These are phyloP conservation scores for Synergus japonicus DNA, from an alignment of 2,888 invertebrate genomes.

Conservation along the genomic window DNA sequence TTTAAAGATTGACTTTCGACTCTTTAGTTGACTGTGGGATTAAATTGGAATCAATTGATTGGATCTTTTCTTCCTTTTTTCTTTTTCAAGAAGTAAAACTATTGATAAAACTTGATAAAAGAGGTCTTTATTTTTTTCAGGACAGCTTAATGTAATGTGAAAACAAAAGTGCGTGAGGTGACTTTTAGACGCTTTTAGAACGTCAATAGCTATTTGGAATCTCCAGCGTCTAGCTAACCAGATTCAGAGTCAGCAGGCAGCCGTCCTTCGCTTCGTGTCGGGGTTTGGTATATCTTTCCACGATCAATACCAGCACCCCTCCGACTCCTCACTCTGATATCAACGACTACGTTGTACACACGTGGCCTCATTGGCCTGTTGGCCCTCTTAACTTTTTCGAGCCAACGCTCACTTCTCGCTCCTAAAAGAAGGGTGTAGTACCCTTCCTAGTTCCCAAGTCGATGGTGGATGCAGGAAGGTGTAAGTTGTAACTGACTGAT, in stretches of 20 bases:
- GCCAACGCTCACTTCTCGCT: slow-evolving; percentile 7
- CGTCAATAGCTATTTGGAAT: slow-evolving; percentile 10
- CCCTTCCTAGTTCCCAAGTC: slow-evolving; percentile 15
- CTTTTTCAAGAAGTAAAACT: neutral
- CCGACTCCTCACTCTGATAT: slow-evolving; percentile 61
- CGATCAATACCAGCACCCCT: slow-evolving; percentile 70
- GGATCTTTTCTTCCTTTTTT: neutral
- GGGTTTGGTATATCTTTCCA: slow-evolving; percentile 68
- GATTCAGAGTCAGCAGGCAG: slow-evolving; percentile 58
- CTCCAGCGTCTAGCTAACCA: slow-evolving; percentile 16
- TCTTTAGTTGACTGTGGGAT: neutral
- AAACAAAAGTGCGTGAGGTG: neutral
- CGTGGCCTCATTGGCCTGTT: slow-evolving; percentile 43
- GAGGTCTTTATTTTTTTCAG: neutral
- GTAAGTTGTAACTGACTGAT: slow-evolving; percentile 18
- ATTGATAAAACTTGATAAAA: neutral
- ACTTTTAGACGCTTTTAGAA: neutral
- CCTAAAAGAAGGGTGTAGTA: slow-evolving; percentile 31
- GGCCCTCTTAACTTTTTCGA: slow-evolving; percentile 48
- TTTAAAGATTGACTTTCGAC: neutral
- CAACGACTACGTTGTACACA: slow-evolving; percentile 50
- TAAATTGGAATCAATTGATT: neutral
- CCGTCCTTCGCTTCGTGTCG: slow-evolving; percentile 64
- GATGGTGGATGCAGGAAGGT: slow-evolving; percentile 12
- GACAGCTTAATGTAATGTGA: neutral